phyloP scores from a whole-genome alignment of 1,140 invertebrate species.

The Heliconius melpomene region DNA sequence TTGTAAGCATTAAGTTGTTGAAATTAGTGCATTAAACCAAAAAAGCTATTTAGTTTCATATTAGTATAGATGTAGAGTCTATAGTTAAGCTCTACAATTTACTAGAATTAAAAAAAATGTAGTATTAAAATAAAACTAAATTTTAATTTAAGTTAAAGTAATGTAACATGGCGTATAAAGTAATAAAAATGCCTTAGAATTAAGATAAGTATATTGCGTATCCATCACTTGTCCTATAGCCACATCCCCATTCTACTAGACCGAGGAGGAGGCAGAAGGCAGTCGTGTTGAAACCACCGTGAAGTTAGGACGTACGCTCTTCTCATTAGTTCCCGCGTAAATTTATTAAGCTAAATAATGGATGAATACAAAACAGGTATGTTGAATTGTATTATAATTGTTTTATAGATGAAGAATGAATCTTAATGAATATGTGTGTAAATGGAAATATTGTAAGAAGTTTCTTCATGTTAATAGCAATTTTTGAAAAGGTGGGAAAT shows the following conservation, averaged over 20 bases:
- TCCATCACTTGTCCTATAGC: conserved; percentile 42
- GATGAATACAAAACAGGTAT: conserved; percentile 34
- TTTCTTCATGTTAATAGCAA: too few species aligned
- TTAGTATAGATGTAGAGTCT: too few species aligned
- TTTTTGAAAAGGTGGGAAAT: too few species aligned
- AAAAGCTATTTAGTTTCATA: too few species aligned
- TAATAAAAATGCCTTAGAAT: conserved; percentile 39
- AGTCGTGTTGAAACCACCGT: conserved; percentile 49
- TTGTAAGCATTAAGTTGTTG: too few species aligned
- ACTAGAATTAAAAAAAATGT: too few species aligned
- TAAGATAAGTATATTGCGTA: conserved; percentile 42
- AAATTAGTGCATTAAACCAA: too few species aligned
- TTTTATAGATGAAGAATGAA: background rate
- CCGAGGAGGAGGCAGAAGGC: conserved; percentile 46
- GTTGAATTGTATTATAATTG: background rate
- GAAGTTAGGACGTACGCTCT: conserved; percentile 37
- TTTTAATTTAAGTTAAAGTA: background rate
- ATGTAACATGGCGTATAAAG: background rate
- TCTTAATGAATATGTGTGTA: background rate
- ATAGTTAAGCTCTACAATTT: too few species aligned
- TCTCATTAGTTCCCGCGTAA: conserved; percentile 45
- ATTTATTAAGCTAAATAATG: conserved; percentile 55
- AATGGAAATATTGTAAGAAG: too few species aligned
- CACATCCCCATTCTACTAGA: conserved; percentile 43
- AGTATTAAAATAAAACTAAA: too few species aligned